Evolutionary conservation across 2,797 vertebrate species (phyloP).

Genomic region (Pachyuromys duprasi): DNA sequence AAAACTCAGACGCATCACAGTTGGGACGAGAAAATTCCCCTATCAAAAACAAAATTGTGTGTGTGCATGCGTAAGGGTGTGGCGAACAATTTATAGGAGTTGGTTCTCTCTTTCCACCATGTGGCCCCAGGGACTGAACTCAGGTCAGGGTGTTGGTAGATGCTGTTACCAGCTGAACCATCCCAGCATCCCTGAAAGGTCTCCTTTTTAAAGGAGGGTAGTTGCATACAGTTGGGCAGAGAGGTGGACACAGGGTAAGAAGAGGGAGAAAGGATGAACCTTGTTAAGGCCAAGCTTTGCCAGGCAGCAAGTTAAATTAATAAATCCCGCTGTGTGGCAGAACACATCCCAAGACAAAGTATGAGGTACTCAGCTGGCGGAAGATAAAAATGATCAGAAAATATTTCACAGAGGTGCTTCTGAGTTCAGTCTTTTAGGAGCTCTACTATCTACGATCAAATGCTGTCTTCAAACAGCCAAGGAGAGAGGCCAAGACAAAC

Average conservation of each 20-base stretch:
- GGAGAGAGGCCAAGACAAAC: background rate
- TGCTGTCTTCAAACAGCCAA: constrained; percentile 50
- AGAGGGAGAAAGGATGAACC: background rate
- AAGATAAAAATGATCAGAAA: constrained; percentile 56
- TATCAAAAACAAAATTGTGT: background rate
- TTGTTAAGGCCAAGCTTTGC: constrained; percentile 37
- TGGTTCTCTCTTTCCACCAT: background rate
- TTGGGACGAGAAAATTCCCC: background rate
- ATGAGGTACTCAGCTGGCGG: background rate
- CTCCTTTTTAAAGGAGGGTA: background rate
- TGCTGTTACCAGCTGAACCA: background rate
- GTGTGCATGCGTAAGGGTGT: background rate
- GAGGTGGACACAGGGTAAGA: background rate
- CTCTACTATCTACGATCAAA: background rate
- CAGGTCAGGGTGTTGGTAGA: background rate
- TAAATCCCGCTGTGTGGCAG: constrained; percentile 12
- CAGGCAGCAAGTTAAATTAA: constrained; percentile 32
- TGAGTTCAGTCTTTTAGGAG: constrained; percentile 26
- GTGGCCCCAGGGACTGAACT: background rate
- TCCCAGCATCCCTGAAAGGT: background rate
- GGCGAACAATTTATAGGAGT: background rate
- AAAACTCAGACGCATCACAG: background rate
- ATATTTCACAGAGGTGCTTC: background rate
- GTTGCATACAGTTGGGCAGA: background rate
- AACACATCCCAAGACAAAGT: constrained; percentile 22